Conservation (phyloP, 1,140 invertebrate species). For the Rhizoglyphus robini region DNA sequence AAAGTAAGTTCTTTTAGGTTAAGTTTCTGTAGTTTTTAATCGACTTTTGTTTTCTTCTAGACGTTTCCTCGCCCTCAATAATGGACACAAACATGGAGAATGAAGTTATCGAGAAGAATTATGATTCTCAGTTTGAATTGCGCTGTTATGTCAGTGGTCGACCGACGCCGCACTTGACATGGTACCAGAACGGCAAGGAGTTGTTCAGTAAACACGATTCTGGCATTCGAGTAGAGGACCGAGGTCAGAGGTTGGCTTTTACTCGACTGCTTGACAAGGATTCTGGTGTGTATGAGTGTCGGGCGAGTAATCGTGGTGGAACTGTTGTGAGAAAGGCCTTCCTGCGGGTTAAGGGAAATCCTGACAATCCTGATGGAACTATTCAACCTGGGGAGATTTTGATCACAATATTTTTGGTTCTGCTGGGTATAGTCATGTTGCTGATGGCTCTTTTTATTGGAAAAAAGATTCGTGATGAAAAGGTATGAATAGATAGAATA, state of each 20-base stretch:
- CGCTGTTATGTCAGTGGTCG: conserved; percentile 24
- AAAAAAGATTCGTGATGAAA: conserved; percentile 21
- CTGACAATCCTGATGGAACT: background rate
- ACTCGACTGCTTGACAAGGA: conserved; percentile 19
- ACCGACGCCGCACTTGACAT: conserved; percentile 24
- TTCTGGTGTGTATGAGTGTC: conserved; percentile 24
- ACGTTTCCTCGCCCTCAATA: conserved; percentile 14
- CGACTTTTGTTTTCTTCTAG: conserved; percentile 4
- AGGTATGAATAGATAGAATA: background rate
- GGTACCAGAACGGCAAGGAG: conserved; percentile 23
- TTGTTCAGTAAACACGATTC: conserved; percentile 19
- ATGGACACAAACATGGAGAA: conserved; percentile 25
- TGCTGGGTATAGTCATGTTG: conserved; percentile 20
- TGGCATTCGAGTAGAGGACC: conserved; percentile 19
- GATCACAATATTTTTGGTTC: conserved; percentile 16
- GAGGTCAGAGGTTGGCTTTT: conserved; percentile 21
- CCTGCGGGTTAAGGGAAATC: conserved; percentile 19
- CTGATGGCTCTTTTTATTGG: conserved; percentile 22
- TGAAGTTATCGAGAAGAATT: conserved; percentile 13
- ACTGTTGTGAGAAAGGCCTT: background rate
- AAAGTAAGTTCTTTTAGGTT: conserved; percentile 14
- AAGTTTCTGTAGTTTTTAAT: background rate
- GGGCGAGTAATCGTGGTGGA: conserved; percentile 22
- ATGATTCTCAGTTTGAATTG: conserved; percentile 23
- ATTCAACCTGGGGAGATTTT: conserved; percentile 5